Evolutionary conservation across 2,797 vertebrate species (phyloP).

Genomic region (Halcyon chelicuti): DNA sequence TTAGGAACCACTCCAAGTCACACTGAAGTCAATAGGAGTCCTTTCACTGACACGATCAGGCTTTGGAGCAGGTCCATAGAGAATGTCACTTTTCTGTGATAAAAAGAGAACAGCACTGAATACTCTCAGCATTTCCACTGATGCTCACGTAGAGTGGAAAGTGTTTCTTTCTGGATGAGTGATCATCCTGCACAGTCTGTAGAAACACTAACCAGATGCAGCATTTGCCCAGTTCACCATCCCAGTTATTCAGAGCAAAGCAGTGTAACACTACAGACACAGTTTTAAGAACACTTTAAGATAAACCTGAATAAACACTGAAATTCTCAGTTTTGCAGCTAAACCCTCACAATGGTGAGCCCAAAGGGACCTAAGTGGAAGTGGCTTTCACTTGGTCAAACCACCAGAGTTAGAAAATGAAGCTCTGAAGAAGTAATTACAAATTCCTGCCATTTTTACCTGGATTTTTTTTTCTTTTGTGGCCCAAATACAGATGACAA

Average conservation of each 20-base stretch:
- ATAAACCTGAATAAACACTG: background rate
- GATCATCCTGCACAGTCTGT: background rate
- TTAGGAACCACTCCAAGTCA: slow-evolving; percentile 49
- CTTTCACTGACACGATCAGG: slow-evolving; percentile 7
- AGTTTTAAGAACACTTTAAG: background rate
- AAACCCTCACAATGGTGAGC: background rate
- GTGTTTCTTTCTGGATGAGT: background rate
- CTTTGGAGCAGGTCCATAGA: slow-evolving; percentile 33
- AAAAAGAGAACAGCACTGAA: slow-evolving; percentile 18
- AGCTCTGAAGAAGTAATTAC: background rate
- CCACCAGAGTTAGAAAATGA: background rate
- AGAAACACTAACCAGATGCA: slow-evolving; percentile 32
- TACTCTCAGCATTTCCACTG: background rate
- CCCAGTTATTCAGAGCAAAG: background rate
- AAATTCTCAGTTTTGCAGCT: background rate
- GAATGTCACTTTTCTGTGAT: background rate
- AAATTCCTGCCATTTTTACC: background rate
- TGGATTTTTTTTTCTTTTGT: background rate
- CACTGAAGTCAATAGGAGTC: slow-evolving; percentile 29
- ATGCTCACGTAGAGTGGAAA: background rate
- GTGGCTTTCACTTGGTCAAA: background rate
- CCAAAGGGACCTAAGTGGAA: background rate
- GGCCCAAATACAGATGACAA: background rate
- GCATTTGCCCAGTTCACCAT: background rate
- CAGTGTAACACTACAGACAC: background rate